phyloP scores from a whole-genome alignment of 2,888 invertebrate species.

The Nymphalis polychloros region DNA sequence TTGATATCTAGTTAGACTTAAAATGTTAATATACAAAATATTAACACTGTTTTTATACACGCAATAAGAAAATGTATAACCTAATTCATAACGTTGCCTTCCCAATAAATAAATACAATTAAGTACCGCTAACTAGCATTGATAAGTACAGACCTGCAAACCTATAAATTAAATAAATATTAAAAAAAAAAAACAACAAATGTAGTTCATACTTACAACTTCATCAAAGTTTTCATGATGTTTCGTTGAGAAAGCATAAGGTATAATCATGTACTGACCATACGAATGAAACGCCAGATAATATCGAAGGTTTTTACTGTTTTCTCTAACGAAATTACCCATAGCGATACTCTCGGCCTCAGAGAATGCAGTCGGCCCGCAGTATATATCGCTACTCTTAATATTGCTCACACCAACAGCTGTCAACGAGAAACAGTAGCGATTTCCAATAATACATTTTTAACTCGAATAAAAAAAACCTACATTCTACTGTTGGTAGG shows the following conservation, averaged over 20 bases:
- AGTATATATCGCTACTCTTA: conserved; percentile 52
- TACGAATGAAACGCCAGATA: conserved; percentile 85
- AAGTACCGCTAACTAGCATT: too few relatives aligned
- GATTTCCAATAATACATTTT: background rate
- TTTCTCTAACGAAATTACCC: conserved; percentile 55
- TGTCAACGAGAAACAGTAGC: background rate
- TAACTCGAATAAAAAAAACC: background rate
- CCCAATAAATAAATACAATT: too few relatives aligned
- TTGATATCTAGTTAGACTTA: too few relatives aligned
- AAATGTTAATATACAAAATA: too few relatives aligned
- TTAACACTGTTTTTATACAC: too few relatives aligned
- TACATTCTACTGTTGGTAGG: too few relatives aligned
- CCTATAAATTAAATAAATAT: too few relatives aligned
- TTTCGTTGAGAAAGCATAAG: conserved; percentile 69
- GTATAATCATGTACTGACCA: conserved; percentile 82
- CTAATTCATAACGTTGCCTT: too few relatives aligned
- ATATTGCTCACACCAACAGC: conserved; percentile 46
- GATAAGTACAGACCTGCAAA: too few relatives aligned
- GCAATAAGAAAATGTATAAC: too few relatives aligned
- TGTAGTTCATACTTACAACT: conserved; percentile 51
- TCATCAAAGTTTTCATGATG: conserved; percentile 65
- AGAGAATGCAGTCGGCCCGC: conserved; percentile 75
- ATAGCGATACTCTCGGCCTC: conserved; percentile 74
- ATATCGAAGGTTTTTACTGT: conserved; percentile 61
- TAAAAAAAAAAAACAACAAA: too few relatives aligned